Base-by-base conservation (phyloP, 2,113 vertebrate genomes). In the Lasiurus cinereus region DNA sequence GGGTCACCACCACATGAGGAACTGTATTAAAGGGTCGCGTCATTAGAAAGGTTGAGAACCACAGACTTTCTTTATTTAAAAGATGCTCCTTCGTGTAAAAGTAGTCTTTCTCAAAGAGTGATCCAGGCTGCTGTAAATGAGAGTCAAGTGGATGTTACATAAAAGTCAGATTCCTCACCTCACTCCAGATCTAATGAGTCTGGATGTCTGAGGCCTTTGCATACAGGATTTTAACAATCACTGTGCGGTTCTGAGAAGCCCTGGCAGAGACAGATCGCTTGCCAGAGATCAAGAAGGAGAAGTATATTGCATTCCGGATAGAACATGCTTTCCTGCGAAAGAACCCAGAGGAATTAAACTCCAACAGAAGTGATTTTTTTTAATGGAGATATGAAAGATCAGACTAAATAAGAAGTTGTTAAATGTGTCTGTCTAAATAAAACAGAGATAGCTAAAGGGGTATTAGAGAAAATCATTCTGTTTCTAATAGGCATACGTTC, bases 351-450 rank as follows among this genome's bases (percentile, higher is more conserved):
- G 94, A 85, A 90, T 88, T 56, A 85, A 82, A 48, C 83, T 39
- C 29, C 48, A 36, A 64, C 4, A 43, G 36, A 70, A 78, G 13
- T 19, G 33, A 43, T 72, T 52, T 64, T 39, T 39, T 24, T 82
- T 82, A 54, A 46, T 31, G 85, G 93, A 76, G 62, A 83, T 95
- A 88, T 87, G 93, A 56, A 96, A 97, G 95, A 98, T 96, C 95
- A 98, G 97, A 96, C 94, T 93, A 96, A 88, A 56, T 46, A 90
- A 97, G 72, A 97, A 72, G 70, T 95, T 95, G 36, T 83, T 85
- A 95, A 83, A 97, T 12, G 10, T 11, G 74, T 67, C 85, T 90
- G 90, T 93, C 90, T 96, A 97, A 97, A 94, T 93, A 97, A 97
- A 95, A 76, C 50, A 92, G 84, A 96, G 76, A 95, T 74, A 94